Evolutionary conservation across 2,888 invertebrate genomes (phyloP).

Genomic region (Aleiodes testaceus): DNA sequence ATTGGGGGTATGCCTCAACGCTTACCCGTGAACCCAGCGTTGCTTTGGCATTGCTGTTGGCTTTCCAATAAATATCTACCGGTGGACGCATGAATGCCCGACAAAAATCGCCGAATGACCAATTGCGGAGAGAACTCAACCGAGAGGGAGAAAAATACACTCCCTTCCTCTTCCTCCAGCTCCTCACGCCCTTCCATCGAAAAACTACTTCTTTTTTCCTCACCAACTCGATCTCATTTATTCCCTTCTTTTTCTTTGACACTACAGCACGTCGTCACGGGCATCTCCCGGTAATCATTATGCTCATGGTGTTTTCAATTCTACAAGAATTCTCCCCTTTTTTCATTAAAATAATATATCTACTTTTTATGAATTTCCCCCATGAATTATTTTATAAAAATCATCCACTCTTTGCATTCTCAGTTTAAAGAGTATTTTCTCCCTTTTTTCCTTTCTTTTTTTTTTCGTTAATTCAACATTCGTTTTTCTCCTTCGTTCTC

Average conservation of each 20-base stretch:
- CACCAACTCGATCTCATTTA: background rate
- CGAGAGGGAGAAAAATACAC: background rate
- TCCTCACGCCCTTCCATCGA: constrained; percentile 51
- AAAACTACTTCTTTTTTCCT: constrained; percentile 1
- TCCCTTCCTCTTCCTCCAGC: constrained; percentile 52
- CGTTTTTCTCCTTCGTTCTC: constrained; percentile 41
- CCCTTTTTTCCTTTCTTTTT: constrained; percentile 54
- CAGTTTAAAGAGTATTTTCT: constrained; percentile 37
- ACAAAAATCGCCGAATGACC: constrained; percentile 68
- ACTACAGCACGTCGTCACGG: constrained; percentile 20
- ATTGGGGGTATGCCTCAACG: constrained; percentile 38
- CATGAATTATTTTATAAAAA: background rate
- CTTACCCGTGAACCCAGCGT: constrained; percentile 28
- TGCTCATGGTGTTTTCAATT: constrained; percentile 34
- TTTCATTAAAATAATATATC: too few species aligned
- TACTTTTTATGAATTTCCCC: background rate
- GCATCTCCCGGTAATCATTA: constrained; percentile 48
- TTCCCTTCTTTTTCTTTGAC: constrained; percentile 20
- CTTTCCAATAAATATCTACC: constrained; percentile 67
- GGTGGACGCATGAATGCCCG: constrained; percentile 68
- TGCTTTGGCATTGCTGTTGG: constrained; percentile 32
- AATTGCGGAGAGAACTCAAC: constrained; percentile 59
- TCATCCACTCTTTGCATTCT: background rate
- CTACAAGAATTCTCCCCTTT: background rate
- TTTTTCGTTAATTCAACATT: constrained; percentile 44